Conservation (phyloP, 2,888 invertebrate species). For the Apodemia duryi region DNA sequence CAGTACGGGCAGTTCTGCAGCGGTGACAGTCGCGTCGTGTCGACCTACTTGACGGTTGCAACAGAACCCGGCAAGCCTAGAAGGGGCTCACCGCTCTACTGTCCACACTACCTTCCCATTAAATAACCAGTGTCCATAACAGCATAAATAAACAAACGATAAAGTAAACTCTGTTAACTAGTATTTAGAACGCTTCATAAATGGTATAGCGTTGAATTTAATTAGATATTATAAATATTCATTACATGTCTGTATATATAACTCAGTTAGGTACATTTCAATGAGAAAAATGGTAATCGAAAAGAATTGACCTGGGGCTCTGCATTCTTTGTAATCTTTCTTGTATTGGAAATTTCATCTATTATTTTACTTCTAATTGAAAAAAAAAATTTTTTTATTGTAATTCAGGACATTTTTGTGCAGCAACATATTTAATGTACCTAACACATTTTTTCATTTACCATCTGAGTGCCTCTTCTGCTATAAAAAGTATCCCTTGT, state of each 20-base stretch:
- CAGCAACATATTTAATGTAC: too few relatives aligned
- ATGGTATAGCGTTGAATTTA: not conserved
- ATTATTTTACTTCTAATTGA: too few relatives aligned
- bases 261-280: not conserved
- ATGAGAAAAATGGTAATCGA: not conserved
- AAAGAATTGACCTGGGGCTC: too few relatives aligned
- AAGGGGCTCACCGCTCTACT: constrained; percentile 34
- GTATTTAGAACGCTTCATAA: constrained; percentile 11
- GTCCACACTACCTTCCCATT: constrained; percentile 20
- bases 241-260: not conserved
- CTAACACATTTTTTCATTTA: too few relatives aligned
- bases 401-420: too few relatives aligned
- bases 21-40: constrained; percentile 35
- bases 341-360: too few relatives aligned
- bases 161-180: not conserved
- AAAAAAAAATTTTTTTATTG: too few relatives aligned
- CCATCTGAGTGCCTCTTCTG: too few relatives aligned
- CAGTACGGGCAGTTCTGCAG: constrained; percentile 35
- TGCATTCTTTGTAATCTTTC: too few relatives aligned
- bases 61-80: constrained; percentile 33
- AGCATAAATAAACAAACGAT: constrained; percentile 33
- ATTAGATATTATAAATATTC: constrained; percentile 3
- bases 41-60: constrained; percentile 41
- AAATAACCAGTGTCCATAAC: constrained; percentile 22
- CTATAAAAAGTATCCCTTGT: too few relatives aligned